Conservation (phyloP, 1,140 invertebrate genomes). For the Caenorhabditis inopinata region DNA sequence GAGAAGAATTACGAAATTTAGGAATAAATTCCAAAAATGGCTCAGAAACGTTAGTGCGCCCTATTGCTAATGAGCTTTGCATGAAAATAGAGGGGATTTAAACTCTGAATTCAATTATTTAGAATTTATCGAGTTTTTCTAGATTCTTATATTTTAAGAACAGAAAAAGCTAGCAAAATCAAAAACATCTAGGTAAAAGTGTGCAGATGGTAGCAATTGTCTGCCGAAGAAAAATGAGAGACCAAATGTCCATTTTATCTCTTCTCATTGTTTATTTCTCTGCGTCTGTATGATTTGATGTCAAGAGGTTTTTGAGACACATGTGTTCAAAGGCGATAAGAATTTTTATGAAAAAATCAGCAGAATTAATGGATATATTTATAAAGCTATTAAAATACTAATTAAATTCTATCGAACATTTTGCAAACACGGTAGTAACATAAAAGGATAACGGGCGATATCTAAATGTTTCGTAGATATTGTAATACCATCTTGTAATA, state of each 20-base stretch:
- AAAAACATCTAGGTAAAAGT: background rate
- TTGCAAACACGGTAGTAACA: no score
- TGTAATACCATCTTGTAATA: no score
- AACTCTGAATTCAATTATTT: background rate
- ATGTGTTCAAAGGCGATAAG: slow-evolving; percentile 20
- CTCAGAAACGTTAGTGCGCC: background rate
- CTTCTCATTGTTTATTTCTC: slow-evolving; percentile 4
- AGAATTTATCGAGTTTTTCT: background rate
- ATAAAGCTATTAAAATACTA: no score
- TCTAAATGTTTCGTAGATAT: no score
- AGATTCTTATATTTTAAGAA: background rate
- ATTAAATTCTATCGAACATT: no score
- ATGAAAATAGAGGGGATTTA: background rate
- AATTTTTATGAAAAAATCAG: no score
- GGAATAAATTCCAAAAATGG: slow-evolving; percentile 11
- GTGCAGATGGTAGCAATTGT: slow-evolving; percentile 14
- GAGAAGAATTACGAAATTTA: background rate
- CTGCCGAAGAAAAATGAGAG: background rate
- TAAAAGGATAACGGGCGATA: no score
- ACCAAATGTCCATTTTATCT: slow-evolving; percentile 26
- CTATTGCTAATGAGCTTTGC: background rate
- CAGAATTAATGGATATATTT: no score
- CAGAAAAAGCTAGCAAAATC: background rate
- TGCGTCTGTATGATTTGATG: background rate
- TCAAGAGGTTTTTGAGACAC: slow-evolving; percentile 6